Conservation (phyloP, 2,113 vertebrate genomes). For the Cochlearius cochlearius region DNA sequence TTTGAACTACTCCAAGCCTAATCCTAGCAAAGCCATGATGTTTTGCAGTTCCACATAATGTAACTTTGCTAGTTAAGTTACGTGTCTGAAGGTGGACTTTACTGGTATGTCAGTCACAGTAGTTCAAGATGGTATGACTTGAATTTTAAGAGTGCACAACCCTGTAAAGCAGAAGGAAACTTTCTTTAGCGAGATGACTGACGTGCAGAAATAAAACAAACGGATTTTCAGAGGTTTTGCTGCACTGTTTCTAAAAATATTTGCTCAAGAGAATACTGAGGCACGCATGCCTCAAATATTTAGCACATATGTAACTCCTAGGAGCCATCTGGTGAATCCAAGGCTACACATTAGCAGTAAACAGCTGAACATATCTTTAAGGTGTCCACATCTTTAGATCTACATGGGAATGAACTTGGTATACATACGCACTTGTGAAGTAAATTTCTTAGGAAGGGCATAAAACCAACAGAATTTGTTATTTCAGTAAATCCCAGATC, state of each 20-base stretch:
- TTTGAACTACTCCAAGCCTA: background rate
- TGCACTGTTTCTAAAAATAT: background rate
- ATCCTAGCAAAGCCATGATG: background rate
- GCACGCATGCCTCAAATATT: background rate
- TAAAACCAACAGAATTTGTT: background rate
- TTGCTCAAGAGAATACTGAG: background rate
- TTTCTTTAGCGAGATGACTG: background rate
- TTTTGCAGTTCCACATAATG: background rate
- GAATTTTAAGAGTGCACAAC: background rate
- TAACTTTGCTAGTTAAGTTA: background rate
- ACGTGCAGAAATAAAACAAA: background rate
- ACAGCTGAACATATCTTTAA: background rate
- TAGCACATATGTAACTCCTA: background rate
- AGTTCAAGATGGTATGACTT: background rate
- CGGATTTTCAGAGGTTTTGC: background rate
- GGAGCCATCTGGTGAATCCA: background rate
- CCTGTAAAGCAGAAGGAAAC: background rate
- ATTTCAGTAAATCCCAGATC: background rate
- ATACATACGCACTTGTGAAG: background rate
- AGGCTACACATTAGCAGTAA: background rate
- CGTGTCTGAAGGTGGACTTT: background rate
- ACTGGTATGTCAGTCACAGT: background rate
- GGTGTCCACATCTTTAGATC: background rate
- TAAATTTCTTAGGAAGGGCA: background rate
- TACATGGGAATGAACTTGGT: background rate